Percentiles rank a stretch among this genome's conserved stretches.
Evolutionary conservation across 30 jellyfish, hydroid and myxozoan genomes (phyloP).

Genomic region (Cassiopea andromeda): DNA sequence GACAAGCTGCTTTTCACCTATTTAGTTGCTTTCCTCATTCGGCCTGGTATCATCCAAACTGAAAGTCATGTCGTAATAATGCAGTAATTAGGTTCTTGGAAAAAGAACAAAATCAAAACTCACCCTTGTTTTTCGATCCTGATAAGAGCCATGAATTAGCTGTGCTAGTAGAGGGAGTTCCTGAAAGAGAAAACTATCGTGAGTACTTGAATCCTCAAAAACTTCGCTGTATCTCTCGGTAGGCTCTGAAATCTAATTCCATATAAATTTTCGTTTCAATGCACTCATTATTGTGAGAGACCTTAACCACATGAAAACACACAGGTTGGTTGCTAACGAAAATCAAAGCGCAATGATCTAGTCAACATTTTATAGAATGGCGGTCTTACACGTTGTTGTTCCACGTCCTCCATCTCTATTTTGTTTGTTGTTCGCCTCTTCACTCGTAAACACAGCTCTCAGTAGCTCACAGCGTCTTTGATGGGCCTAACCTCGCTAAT

Average conservation of each 20-base stretch:
- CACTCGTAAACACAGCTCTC: neutral
- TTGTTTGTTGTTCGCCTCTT: neutral
- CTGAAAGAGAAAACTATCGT: neutral
- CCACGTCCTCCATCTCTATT: neutral
- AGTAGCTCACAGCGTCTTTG: neutral
- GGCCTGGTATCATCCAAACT: no score
- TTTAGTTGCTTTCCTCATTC: no score
- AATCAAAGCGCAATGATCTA: neutral
- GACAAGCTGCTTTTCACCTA: no score
- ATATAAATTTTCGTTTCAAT: no score
- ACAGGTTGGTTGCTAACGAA: neutral
- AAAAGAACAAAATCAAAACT: neutral
- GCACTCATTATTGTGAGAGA: no score
- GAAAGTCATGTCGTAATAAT: no score
- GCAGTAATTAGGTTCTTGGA: neutral
- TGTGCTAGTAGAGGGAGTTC: conserved; percentile 69
- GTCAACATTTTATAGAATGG: neutral
- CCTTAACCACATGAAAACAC: neutral
- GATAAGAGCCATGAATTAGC: conserved; percentile 42
- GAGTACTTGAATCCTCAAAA: neutral
- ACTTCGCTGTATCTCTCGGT: neutral
- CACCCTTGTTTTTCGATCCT: conserved; percentile 60
- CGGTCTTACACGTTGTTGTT: neutral
- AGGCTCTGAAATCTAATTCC: neutral
- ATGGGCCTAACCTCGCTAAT: conserved; percentile 35